Evolutionary conservation across 2,113 vertebrate species (phyloP), one percentile per base, ranked within the genome.

Genomic region (Chrysochloris asiatica): DNA sequence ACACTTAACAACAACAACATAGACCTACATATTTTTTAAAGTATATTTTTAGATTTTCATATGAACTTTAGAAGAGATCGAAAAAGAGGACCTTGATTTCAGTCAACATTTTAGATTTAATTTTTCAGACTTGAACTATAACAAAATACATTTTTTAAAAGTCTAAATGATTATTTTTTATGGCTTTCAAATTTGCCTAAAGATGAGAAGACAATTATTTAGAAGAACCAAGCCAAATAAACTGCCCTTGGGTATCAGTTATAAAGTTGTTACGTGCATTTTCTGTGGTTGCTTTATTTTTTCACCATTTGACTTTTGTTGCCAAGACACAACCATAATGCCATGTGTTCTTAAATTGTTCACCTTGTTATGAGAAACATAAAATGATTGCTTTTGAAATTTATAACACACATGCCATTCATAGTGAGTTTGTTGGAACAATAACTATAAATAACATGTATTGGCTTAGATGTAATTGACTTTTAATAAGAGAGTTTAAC

Each of bases 401-500:
- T 90, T 94, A 85, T 86, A 88, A 92, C 73, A 94, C 82, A 87
- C 61, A 0, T 92, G 84, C 41, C 56, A 89, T 83, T 89, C 85
- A 87, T 33, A 54, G 36, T 90, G 43, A 73, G 41, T 93, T 91
- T 93, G 48, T 65, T 91, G 85, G 89, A 95, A 89, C 28, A 88
- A 79, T 28, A 77, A 56, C 87, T 88, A 92, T 95, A 95, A 96
- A 85, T 94, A 91, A 95, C 41, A 9, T 85, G 65, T 91, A 95
- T 80, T 94, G 41, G 24, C 45, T 95, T 95, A 89, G 43, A 91
- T 90, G 43, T 95, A 94, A 92, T 91, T 90, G 89, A 14, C 47
- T 93, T 96, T 95, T 95, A 91, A 94, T 95, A 92, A 94, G 90
- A 89, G 17, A 92, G 65, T 30, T 79, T 93, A 94, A 78, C 83